Evolutionary conservation across 1,140 invertebrate genomes (phyloP).

Genomic region (Sycophila sp.): DNA sequence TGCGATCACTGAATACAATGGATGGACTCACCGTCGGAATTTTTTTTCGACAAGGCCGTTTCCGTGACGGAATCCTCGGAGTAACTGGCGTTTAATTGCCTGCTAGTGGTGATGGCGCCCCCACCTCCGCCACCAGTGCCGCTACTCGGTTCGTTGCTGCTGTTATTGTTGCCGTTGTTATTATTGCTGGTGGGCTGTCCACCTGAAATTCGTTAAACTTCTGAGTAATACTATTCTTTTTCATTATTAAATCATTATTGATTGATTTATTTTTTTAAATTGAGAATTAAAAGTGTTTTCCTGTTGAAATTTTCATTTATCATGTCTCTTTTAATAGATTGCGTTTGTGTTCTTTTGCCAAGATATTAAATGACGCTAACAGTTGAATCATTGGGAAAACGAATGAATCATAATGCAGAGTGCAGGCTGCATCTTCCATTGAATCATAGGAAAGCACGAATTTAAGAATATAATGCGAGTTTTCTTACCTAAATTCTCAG

Average conservation of each 20-base stretch:
- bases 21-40: slow-evolving; percentile 81
- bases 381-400: too few relatives aligned
- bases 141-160: slow-evolving; percentile 54
- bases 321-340: too few relatives aligned
- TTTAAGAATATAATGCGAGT: background rate
- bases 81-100: slow-evolving; percentile 75
- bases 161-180: slow-evolving; percentile 48
- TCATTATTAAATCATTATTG: background rate
- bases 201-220: slow-evolving; percentile 34
- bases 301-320: too few relatives aligned
- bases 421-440: too few relatives aligned
- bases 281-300: too few relatives aligned
- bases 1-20: too few relatives aligned
- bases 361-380: too few relatives aligned
- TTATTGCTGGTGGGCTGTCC: slow-evolving; percentile 47
- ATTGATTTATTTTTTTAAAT: too few relatives aligned
- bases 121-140: slow-evolving; percentile 36
- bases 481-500: slow-evolving; percentile 78
- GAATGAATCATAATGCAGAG: too few relatives aligned
- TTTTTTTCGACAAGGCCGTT: slow-evolving; percentile 80
- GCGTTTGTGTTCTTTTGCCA: too few relatives aligned
- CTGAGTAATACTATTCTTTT: too few relatives aligned
- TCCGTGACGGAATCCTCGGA: slow-evolving; percentile 82
- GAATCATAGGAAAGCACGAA: too few relatives aligned
- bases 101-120: slow-evolving; percentile 60